These are phyloP conservation scores for Lepidocyrtoides sp. DNA, from an alignment of 2,888 invertebrate genomes.

Conservation along the genomic window DNA sequence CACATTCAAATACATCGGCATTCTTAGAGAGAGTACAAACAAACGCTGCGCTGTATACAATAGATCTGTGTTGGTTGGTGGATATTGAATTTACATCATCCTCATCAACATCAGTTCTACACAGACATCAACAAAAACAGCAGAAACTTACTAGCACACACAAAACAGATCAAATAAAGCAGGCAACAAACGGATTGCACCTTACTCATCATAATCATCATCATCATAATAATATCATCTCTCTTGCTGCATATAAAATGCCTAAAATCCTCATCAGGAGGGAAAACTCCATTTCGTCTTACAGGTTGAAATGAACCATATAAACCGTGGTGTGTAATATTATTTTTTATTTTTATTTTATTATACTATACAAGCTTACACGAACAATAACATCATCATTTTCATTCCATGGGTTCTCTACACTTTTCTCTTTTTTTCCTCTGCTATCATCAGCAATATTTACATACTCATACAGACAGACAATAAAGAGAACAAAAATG, in stretches of 20 bases:
- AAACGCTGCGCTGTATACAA: too few relatives aligned
- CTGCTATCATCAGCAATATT: slow-evolving; percentile 40
- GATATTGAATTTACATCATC: slow-evolving; percentile 45
- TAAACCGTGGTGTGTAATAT: slow-evolving; percentile 11
- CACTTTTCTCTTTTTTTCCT: background rate
- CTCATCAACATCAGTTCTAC: background rate
- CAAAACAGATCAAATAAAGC: slow-evolving; percentile 54
- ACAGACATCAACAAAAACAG: slow-evolving; percentile 51
- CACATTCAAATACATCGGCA: slow-evolving; percentile 28
- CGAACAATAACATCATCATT: slow-evolving; percentile 22
- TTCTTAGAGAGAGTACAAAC: background rate
- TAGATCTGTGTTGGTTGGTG: background rate
- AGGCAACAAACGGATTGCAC: slow-evolving; percentile 71
- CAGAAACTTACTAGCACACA: slow-evolving; percentile 2
- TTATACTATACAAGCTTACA: background rate
- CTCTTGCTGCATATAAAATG: slow-evolving; percentile 56
- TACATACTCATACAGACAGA: slow-evolving; percentile 4
- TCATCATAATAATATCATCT: slow-evolving; percentile 64
- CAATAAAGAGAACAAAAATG: background rate
- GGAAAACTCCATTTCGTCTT: slow-evolving; percentile 11
- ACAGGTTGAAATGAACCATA: slow-evolving; percentile 59
- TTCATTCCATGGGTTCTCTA: slow-evolving; percentile 1
- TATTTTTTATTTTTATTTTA: background rate
- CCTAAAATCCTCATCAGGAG: slow-evolving; percentile 25
- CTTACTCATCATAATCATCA: slow-evolving; percentile 68